Evolutionary conservation across 2,113 vertebrate genomes (phyloP).

Genomic region (Peucedramus taeniatus): DNA sequence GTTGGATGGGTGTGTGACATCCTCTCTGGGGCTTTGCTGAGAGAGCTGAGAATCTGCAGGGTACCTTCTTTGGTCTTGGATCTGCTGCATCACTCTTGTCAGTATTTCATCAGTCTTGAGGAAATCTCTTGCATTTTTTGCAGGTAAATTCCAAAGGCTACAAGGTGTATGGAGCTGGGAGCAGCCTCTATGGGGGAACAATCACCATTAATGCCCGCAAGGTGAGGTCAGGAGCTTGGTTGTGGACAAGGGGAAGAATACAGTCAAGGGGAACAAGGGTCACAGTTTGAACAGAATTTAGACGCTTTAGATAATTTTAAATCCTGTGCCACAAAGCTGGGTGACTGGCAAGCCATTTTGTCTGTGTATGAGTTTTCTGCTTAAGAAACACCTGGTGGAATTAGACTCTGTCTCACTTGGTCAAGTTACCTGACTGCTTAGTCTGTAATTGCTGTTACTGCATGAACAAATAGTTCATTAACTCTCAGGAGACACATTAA

Average conservation of each 20-base stretch:
- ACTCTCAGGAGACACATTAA: not conserved
- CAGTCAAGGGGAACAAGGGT: not conserved
- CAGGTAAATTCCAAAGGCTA: constrained; percentile 98
- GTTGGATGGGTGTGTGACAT: not conserved
- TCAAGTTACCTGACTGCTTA: not conserved
- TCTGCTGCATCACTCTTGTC: not conserved
- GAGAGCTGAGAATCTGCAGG: not conserved
- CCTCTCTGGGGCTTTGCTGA: not conserved
- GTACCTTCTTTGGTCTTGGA: not conserved
- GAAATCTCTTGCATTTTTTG: not conserved
- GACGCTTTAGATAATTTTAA: not conserved
- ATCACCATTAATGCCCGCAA: constrained; percentile 96
- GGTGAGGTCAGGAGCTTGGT: constrained; percentile 56
- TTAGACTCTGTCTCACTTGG: not conserved
- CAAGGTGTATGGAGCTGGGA: constrained; percentile 94
- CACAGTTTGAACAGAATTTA: not conserved
- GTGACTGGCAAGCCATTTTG: not conserved
- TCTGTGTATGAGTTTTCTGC: not conserved
- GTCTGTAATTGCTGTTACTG: not conserved
- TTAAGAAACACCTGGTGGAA: not conserved
- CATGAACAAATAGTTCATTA: not conserved
- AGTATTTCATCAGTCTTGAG: not conserved
- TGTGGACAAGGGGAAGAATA: not conserved
- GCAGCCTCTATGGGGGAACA: constrained; percentile 91
- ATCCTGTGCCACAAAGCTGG: not conserved